Percentiles rank a stretch among this genome's conserved stretches.
phyloP scores from a whole-genome alignment of 2,888 invertebrate species.

The Tanytarsus gracilentus region DNA sequence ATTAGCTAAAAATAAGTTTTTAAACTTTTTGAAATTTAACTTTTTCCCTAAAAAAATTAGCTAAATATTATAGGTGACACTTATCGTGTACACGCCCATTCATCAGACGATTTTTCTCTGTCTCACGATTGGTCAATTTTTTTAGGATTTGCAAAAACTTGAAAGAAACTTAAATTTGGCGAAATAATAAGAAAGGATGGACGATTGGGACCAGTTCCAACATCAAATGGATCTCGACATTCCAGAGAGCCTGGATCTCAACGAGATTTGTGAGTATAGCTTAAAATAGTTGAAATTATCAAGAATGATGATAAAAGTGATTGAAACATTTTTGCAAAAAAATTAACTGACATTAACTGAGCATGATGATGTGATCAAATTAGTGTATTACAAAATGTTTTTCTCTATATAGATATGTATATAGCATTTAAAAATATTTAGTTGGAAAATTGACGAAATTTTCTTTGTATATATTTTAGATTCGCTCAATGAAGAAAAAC shows the following conservation, averaged over 20 bases:
- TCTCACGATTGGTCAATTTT: constrained; percentile 15
- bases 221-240: constrained; percentile 27
- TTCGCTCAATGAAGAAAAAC: constrained; percentile 20
- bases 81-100: not conserved
- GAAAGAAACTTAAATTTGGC: constrained; percentile 2
- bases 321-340: too few species aligned
- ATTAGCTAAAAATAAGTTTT: too few species aligned
- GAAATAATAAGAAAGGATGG: constrained; percentile 3
- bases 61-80: not conserved
- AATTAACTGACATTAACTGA: too few species aligned
- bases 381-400: too few species aligned
- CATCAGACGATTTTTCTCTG: constrained; percentile 8
- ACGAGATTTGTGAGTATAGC: constrained; percentile 20
- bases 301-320: too few species aligned
- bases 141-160: constrained; percentile 18
- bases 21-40: too few species aligned
- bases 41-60: too few species aligned
- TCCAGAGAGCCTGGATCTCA: constrained; percentile 18
- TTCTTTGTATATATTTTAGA: not conserved
- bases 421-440: constrained; percentile 1
- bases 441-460: not conserved
- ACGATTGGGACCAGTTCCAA: constrained; percentile 24
- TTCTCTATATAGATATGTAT: too few species aligned
- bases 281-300: not conserved
- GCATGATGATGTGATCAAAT: not conserved